These are phyloP conservation scores for Cryptus viduatorius DNA, from an alignment of 2,888 invertebrate genomes.

Conservation along the genomic window DNA sequence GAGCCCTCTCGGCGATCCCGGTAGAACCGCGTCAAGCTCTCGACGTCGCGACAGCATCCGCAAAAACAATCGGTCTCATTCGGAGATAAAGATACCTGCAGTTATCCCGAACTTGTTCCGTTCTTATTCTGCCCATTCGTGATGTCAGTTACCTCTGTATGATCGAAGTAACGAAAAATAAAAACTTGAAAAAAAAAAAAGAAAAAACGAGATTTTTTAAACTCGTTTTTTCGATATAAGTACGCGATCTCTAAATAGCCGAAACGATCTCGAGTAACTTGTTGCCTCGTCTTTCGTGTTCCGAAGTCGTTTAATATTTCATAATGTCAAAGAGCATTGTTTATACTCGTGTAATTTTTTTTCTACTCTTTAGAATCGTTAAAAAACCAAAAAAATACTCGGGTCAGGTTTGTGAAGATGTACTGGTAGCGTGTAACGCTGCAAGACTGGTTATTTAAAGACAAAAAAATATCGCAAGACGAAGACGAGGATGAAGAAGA, in stretches of 20 bases:
- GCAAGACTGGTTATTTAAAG: neutral
- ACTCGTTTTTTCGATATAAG: neutral
- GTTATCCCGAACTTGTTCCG: neutral
- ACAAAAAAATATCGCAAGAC: neutral
- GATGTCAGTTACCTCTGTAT: slow-evolving; percentile 1
- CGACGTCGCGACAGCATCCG: slow-evolving; percentile 21
- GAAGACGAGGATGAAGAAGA: neutral
- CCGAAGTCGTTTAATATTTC: slow-evolving; percentile 11
- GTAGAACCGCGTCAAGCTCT: slow-evolving; percentile 44
- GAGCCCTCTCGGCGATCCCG: slow-evolving; percentile 60
- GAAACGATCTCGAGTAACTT: neutral
- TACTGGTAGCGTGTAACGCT: neutral
- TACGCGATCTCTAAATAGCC: neutral
- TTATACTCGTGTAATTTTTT: neutral
- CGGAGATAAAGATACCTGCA: slow-evolving; percentile 49
- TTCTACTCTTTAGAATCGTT: slow-evolving; percentile 7
- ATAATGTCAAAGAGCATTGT: slow-evolving; percentile 23
- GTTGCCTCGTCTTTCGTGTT: neutral
- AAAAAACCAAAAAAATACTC: neutral
- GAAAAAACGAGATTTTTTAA: neutral
- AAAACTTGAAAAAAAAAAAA: neutral
- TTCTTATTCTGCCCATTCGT: neutral
- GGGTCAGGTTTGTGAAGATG: neutral
- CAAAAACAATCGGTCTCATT: slow-evolving; percentile 26
- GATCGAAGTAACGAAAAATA: neutral